Percentiles rank a stretch among this genome's conserved stretches.
phyloP scores from a whole-genome alignment of 64 coral and sea anemone genomes.

The Trachythela sp. region DNA sequence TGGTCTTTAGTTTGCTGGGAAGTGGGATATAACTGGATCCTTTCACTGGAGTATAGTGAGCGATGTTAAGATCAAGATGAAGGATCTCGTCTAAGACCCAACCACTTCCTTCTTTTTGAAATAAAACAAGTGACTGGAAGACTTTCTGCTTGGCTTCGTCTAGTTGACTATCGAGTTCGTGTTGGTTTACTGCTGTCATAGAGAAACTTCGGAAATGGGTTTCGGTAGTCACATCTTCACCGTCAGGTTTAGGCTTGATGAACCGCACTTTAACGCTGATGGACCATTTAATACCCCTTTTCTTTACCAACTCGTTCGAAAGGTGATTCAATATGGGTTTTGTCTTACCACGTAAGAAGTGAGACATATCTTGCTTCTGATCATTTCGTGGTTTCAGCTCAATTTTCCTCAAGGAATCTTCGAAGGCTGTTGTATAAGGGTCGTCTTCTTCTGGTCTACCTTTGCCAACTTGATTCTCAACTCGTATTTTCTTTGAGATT shows the following conservation, averaged over 20 bases:
- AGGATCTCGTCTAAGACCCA: background rate
- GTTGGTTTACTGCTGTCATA: background rate
- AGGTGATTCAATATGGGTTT: background rate
- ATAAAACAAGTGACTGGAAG: background rate
- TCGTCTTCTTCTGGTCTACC: background rate
- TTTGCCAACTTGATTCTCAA: background rate
- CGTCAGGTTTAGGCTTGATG: constrained; percentile 34
- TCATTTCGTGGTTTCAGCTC: background rate
- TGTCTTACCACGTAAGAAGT: constrained; percentile 14
- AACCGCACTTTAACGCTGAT: constrained; percentile 24
- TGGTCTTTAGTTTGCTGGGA: background rate
- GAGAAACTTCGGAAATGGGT: constrained; percentile 43
- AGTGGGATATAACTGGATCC: background rate
- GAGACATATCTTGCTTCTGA: constrained; percentile 27
- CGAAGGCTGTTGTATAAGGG: background rate
- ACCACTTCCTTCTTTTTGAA: background rate
- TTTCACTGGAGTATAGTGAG: background rate
- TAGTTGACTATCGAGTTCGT: constrained; percentile 16
- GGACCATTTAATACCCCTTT: constrained; percentile 44
- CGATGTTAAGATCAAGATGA: background rate
- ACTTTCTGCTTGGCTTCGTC: no score
- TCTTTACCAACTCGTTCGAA: background rate
- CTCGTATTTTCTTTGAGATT: no score
- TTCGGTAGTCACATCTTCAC: background rate
- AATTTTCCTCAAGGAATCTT: constrained; percentile 23